These are phyloP conservation scores for Tragelaphus buxtoni DNA, from an alignment of 2,113 vertebrate species.

Conservation along the genomic window DNA sequence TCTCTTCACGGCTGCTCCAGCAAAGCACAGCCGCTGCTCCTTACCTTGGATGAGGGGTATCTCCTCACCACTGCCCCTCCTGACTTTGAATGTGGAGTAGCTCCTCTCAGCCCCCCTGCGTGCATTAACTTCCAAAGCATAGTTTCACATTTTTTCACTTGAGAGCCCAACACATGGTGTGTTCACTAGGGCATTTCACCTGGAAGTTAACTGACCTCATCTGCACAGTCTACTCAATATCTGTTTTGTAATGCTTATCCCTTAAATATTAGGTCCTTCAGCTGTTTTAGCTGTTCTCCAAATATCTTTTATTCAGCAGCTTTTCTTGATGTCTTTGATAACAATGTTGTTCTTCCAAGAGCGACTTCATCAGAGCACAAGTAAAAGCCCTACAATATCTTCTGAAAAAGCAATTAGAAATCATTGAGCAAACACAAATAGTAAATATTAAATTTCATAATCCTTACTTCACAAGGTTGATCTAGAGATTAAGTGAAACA, in stretches of 20 bases:
- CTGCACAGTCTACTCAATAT: background rate
- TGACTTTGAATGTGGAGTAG: no score
- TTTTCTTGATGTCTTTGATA: background rate
- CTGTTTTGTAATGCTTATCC: background rate
- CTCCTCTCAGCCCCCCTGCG: no score
- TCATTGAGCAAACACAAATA: background rate
- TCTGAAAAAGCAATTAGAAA: background rate
- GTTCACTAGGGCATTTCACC: background rate
- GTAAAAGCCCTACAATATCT: background rate
- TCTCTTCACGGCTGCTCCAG: no score
- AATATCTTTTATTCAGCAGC: background rate
- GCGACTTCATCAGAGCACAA: background rate
- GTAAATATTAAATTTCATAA: background rate
- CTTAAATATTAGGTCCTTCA: background rate
- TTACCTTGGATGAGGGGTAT: no score
- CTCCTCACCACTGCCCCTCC: no score
- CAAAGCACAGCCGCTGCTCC: no score
- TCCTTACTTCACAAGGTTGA: background rate
- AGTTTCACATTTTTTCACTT: background rate
- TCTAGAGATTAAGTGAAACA: background rate
- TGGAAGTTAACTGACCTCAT: background rate
- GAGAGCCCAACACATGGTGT: rapidly evolving
- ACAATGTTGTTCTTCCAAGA: background rate
- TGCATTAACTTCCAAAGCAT: background rate
- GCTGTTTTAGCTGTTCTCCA: background rate